Percentiles rank a stretch among this genome's conserved stretches.
Conservation (phyloP, 1,140 invertebrate species). For the Drosophila sp. region DNA sequence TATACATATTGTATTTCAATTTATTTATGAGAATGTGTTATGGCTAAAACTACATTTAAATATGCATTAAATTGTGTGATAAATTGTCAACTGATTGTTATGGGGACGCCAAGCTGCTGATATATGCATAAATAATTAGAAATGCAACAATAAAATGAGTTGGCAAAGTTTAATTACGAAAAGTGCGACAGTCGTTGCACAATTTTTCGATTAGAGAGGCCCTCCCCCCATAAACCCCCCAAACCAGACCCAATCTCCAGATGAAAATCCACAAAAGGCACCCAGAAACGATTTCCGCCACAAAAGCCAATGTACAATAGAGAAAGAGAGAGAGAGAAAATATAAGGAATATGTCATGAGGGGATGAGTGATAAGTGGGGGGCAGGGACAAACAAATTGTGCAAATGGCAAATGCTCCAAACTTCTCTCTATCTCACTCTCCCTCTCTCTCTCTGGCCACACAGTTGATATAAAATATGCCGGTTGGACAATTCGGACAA, state of each 20-base stretch:
- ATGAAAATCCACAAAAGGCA: background rate
- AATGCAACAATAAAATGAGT: constrained; percentile 62
- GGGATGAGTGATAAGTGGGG: background rate
- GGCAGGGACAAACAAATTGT: constrained; percentile 58
- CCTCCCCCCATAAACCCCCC: background rate
- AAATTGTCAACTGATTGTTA: constrained; percentile 48
- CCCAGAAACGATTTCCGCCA: constrained; percentile 45
- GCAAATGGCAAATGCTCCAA: constrained; percentile 58
- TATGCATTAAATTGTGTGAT: constrained; percentile 74
- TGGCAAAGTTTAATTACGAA: constrained; percentile 73
- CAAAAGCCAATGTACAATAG: constrained; percentile 30
- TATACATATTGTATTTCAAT: constrained; percentile 49
- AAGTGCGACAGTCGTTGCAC: constrained; percentile 50
- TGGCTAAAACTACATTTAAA: constrained; percentile 38
- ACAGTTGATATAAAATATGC: constrained; percentile 65
- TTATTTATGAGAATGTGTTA: constrained; percentile 36
- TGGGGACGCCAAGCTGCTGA: constrained; percentile 28
- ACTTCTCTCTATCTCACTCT: background rate
- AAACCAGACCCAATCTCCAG: no score
- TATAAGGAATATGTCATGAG: constrained; percentile 44
- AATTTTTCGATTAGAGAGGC: constrained; percentile 63
- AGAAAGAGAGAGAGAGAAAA: constrained; percentile 1
- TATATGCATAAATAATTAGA: constrained; percentile 72
- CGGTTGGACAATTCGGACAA: constrained; percentile 54
- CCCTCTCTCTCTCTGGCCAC: constrained; percentile 26